Evolutionary conservation across 2,797 vertebrate genomes (phyloP), one percentile per base, ranked within the genome.

Genomic region (Hoplostethus atlanticus): DNA sequence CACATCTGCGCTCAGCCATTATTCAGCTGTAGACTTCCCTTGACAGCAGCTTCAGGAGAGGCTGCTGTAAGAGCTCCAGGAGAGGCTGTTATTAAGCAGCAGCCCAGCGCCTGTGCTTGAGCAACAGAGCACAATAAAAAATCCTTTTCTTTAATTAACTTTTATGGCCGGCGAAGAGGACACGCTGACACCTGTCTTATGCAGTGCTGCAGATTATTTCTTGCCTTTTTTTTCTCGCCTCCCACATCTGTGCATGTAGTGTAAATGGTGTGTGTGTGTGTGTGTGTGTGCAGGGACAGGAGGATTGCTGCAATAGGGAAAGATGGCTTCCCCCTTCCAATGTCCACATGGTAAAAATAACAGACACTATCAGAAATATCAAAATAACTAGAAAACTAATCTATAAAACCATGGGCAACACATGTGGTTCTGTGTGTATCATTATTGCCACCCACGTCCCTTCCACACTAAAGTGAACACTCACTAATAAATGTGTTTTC

Each of bases 101-200:
- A 80, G 82, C 69, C 70, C 44, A 61, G 80, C 55, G 42, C 77
- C 76, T 77, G 75, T 73, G 76, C 81, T 81, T 75, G 79, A 87
- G 81, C 75, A 84, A 84, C 74, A 25, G 31, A 80, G 86, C 77
- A 84, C 88, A 91, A 92, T 93, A 94, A 91, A 87, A 92, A 92
- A 78, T 89, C 84, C 83, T 79, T 89, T 88, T 90, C 91, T 93
- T 93, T 93, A 94, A 94, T 94, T 92, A 93, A 92, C 89, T 92
- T 94, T 94, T 93, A 93, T 82, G 86, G 84, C 88, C 77, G 42
- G 77, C 51, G 38, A 90, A 91, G 87, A 92, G 87, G 90, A 90
- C 92, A 89, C 50, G 70, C 84, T 87, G 91, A 92, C 92, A 94
- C 91, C 86, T 89, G 89, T 90, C 90, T 91, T 76, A 68, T 79